Conservation (phyloP, 2,888 invertebrate species). For the Drosophila eohydei region DNA sequence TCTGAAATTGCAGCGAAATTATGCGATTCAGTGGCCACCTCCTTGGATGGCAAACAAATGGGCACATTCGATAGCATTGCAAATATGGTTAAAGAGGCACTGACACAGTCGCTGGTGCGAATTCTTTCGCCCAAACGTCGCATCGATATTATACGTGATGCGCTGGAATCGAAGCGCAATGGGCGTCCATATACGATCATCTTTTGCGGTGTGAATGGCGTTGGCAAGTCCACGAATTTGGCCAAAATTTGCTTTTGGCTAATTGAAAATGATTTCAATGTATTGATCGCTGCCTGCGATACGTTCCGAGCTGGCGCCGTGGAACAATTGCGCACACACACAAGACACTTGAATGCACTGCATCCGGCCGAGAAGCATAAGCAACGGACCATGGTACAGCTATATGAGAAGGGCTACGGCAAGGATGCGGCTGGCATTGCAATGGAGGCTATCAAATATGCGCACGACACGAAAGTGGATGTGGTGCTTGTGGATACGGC, state of each 20-base stretch:
- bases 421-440: conserved; percentile 99
- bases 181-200: conserved; percentile 97
- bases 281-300: conserved; percentile 99
- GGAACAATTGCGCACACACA: conserved; percentile 98
- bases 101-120: conserved; percentile 96
- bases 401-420: conserved; percentile 99
- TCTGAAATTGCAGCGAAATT: conserved; percentile 97
- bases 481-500: conserved; percentile 99
- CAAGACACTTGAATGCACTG: conserved; percentile 95
- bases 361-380: conserved; percentile 92
- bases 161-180: conserved; percentile 93
- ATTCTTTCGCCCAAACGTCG: conserved; percentile 97
- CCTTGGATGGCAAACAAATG: conserved; percentile 95
- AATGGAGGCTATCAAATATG: conserved; percentile 97
- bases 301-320: conserved; percentile 99
- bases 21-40: conserved; percentile 95
- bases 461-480: conserved; percentile 92
- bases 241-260: conserved; percentile 99
- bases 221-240: conserved; percentile 99
- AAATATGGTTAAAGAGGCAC: conserved; percentile 92
- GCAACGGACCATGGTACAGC: conserved; percentile 93
- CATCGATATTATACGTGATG: conserved; percentile 98
- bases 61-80: conserved; percentile 98
- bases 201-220: conserved; percentile 99
- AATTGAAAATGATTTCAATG: conserved; percentile 97